Conservation (phyloP, 2,888 invertebrate genomes). For the Elegia similella region DNA sequence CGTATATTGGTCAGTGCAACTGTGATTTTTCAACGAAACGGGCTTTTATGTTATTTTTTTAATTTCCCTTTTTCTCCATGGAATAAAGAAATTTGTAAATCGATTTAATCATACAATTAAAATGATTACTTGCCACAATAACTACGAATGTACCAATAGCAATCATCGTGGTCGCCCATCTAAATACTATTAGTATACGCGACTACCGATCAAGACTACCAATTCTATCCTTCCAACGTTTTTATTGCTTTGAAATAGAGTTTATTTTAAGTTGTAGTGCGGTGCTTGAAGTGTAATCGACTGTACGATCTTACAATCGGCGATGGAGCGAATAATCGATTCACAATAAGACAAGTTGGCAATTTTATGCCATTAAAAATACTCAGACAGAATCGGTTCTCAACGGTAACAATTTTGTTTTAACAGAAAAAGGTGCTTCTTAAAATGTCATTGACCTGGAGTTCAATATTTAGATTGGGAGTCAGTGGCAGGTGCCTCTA, state of each 20-base stretch:
- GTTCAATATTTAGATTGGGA: neutral
- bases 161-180: slow-evolving; percentile 25
- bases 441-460: slow-evolving; percentile 1
- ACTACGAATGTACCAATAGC: slow-evolving; percentile 31
- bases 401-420: slow-evolving; percentile 13
- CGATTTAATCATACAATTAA: slow-evolving; percentile 1
- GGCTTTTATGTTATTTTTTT: no score
- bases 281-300: slow-evolving; percentile 22
- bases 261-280: neutral
- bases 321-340: slow-evolving; percentile 63
- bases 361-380: slow-evolving; percentile 45
- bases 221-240: neutral
- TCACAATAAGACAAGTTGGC: slow-evolving; percentile 48
- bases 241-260: neutral
- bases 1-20: no score
- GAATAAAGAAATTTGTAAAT: neutral
- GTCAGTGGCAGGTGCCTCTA: neutral
- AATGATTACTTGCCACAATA: neutral
- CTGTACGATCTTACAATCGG: slow-evolving; percentile 38
- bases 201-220: slow-evolving; percentile 13
- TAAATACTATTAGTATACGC: neutral
- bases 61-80: no score
- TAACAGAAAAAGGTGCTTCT: slow-evolving; percentile 8
- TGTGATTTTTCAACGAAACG: no score
- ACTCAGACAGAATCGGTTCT: neutral